phyloP scores from a whole-genome alignment of 2,797 vertebrate genomes.

The Sebastiscus albofasciatus region DNA sequence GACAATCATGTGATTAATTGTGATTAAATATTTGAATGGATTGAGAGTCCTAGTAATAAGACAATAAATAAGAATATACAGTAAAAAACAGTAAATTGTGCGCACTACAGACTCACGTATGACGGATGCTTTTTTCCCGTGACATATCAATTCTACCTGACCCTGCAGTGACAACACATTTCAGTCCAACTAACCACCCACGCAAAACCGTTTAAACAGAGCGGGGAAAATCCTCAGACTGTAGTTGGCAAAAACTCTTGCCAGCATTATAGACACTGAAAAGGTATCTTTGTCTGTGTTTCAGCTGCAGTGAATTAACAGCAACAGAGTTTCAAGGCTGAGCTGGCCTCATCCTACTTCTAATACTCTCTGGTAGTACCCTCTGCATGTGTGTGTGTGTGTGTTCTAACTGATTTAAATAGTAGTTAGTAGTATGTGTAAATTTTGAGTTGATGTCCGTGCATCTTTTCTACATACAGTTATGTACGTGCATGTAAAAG shows the following conservation, averaged over 20 bases:
- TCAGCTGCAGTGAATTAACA: constrained; percentile 69
- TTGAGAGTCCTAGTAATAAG: not conserved
- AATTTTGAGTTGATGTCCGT: not conserved
- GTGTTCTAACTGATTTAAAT: not conserved
- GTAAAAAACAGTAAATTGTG: not conserved
- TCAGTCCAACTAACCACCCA: not conserved
- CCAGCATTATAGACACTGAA: constrained; percentile 27
- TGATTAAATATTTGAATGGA: no score
- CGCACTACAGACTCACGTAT: not conserved
- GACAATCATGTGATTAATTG: no score
- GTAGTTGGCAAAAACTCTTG: not conserved
- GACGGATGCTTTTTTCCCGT: not conserved
- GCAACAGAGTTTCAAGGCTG: constrained; percentile 51
- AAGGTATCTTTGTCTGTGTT: constrained; percentile 49
- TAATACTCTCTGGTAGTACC: constrained; percentile 25
- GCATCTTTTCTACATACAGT: not conserved
- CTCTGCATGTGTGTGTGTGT: not conserved
- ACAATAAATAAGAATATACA: not conserved
- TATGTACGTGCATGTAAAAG: constrained; percentile 25
- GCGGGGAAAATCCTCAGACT: constrained; percentile 5
- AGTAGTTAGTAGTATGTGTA: not conserved
- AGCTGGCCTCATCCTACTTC: constrained; percentile 32
- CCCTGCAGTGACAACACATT: not conserved
- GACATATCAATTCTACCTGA: not conserved
- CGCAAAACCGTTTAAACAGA: not conserved